Evolutionary conservation across 2,113 vertebrate species (phyloP).

Genomic region (Salvelinus alpinus): DNA sequence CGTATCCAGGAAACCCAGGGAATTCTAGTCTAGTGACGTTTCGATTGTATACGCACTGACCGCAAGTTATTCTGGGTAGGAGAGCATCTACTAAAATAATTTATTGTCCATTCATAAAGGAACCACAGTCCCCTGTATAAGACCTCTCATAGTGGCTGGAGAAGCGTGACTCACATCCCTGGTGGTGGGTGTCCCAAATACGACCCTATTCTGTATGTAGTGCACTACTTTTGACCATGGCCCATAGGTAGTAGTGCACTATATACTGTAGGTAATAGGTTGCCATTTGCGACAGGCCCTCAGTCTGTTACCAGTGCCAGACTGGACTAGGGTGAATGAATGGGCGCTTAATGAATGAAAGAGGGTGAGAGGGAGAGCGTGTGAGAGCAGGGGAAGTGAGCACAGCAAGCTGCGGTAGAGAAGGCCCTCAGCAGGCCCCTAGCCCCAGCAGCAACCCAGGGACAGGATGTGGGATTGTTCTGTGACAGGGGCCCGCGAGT

Average conservation of each 20-base stretch:
- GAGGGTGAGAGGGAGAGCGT: background rate
- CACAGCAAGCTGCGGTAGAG: constrained; percentile 54
- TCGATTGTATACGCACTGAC: background rate
- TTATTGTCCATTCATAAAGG: background rate
- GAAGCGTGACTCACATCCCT: constrained; percentile 62
- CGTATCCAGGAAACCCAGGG: too few relatives aligned
- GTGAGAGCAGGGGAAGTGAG: constrained; percentile 54
- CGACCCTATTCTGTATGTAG: too few relatives aligned
- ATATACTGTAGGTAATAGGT: too few relatives aligned
- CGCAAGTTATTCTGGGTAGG: too few relatives aligned
- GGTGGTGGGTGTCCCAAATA: constrained; percentile 55
- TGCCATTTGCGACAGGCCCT: too few relatives aligned
- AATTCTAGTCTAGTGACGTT: too few relatives aligned
- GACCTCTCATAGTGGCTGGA: constrained; percentile 39
- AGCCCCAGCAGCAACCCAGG: background rate
- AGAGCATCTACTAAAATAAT: background rate
- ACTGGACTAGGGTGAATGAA: constrained; percentile 55
- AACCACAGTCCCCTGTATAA: constrained; percentile 17
- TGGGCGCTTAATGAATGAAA: background rate
- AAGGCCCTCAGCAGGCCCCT: background rate
- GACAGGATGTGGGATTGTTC: constrained; percentile 70
- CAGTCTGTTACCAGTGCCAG: constrained; percentile 16
- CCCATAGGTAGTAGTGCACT: too few relatives aligned
- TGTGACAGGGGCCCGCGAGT: constrained; percentile 22
- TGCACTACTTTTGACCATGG: too few relatives aligned